Base-by-base conservation (phyloP, 2,888 invertebrate genomes). In the Drosophila acutilabella region DNA sequence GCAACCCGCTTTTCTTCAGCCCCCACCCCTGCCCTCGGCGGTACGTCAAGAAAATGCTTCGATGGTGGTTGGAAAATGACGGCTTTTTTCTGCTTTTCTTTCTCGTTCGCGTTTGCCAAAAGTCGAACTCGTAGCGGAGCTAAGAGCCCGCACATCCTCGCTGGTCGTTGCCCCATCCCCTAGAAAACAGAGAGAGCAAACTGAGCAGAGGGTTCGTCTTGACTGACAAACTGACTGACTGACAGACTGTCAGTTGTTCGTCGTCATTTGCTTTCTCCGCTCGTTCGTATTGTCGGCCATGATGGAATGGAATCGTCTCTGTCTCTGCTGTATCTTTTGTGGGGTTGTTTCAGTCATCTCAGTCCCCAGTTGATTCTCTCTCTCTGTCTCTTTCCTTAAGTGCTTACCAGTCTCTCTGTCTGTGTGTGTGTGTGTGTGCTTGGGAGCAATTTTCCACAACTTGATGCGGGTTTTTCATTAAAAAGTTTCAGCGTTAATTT, bases 381-480 rank as follows among this genome's bases (percentile, higher is more conserved):
- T 3, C 36, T 56, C 42, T 61, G 72, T 30, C 8, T 30, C 69
- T 66, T 73, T 62, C 85, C 61, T 72, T 42, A 82, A 82, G 87
- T 79, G 74, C 58, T 61, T 54, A 11, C 20, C 16, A 44, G 52
- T 26, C 38, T 20, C 20, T 20, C 20, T 18, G 2, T 20, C 20
- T 20, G 3, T 20, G 3, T 20, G 3, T 16, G 38, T 57, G 40
- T 48, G 42, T 57, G 65, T 54, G 48, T 36, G 42, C 45, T 41
- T 42, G 68, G 61, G 65, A 71, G 59, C 58, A 78, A 81, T 83
- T 64, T 71, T 71, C 77, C 67, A 54, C 64, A 58, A 67, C 64
- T 62, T 65, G 78, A 81, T 87, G 89, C 79, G 75, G 85, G 88
- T 88, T 89, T 87, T 89, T 84, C 88, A 84, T 89, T 84, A 84